Base-by-base conservation (phyloP, 2,888 invertebrate species). In the Flabesymbios commensalis region DNA sequence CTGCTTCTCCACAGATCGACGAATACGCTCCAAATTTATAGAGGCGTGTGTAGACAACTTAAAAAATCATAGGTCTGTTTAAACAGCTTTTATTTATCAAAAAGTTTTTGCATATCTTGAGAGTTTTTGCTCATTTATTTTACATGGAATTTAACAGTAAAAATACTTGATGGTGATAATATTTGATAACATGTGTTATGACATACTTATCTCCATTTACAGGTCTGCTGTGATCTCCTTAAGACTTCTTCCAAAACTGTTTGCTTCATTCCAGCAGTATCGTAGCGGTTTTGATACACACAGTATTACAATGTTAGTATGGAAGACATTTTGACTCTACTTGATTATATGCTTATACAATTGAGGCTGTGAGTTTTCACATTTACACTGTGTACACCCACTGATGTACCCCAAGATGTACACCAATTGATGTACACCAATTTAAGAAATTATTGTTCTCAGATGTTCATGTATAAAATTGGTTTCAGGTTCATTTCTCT, bases 21-120 rank as follows among this genome's bases (percentile, higher is more conserved):
- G 91, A 65, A 92, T 95, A 68, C 87, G 93, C 59, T 93, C 93
- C 84, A 94, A 94, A 83, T 96, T 96, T 77, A 94, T 96, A 69
- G 94, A 95, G 82, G 95, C 94, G 7, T 94, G 94, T 75, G 85
- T 95, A 48, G 90, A 93, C 74, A 95, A 95, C 83, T 86, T 95
- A 65, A 90, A 92, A 17, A 89, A 89, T 71, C 93, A 94, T 83
- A 88, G 88, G 87, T 89, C 82, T 77, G 62, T 53, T 19, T 42
- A 19, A n/a, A n/a, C n/a, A n/a, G n/a, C n/a, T 28, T 47, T 19
- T 10, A 1, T 32, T 10, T 32, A 31, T 42, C 24, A 5, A 39
- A 10, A 36, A 43, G 42, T 7, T 22, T 19, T 17, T 45, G 10
- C 14, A 10, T 29, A 53, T 47, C 55, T 19, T 3, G 14, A 29